Base-by-base conservation (phyloP, 2,797 vertebrate species). In the Pelobates cultripes region DNA sequence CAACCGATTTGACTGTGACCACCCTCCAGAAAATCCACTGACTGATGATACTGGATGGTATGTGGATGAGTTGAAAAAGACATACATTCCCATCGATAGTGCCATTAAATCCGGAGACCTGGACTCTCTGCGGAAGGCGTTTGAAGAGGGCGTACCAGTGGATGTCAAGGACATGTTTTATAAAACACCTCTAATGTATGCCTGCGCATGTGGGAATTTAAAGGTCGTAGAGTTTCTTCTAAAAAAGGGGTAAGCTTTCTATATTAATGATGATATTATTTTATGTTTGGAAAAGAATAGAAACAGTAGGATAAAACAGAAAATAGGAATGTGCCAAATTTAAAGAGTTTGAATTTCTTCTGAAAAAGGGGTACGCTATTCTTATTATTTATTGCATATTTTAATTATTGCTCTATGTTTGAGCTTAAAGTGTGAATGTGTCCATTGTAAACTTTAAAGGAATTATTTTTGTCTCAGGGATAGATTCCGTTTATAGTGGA, bases 151-250 rank as follows among this genome's bases (percentile, higher is more conserved):
- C 0, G 90, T 98, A 41, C 92, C 95, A 0, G 93, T 99, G 83
- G 95, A 99, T 70, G 85, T 96, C 60, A 92, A 92, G 63, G 97
- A 99, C 71, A 89, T 82, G 71, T 96, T 91, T 70, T 99, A 96
- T 87, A 98, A 97, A 91, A 99, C 97, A 0, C 97, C 97, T 0
- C 90, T 99, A 67, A 99, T 97, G 95, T 89, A 89, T 4, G 97
- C 97, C 0, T 98, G 97, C 84, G 88, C 92, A 60, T 92, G 67
- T 53, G 97, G 97, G 12, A 97, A 94, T 85, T 90, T 89, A 0
- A 92, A 95, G 43, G 85, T 94, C 41, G 95, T 93, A 77, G 91
- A 94, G 84, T 96, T 94, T 82, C 96, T 99, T 63, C 89, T 99
- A 51, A 89, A 90, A 47, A 89, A 85, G 0, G 95, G 97, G 98